Base-by-base conservation (phyloP, 1,140 invertebrate species). In the Drosophila arawakana region DNA sequence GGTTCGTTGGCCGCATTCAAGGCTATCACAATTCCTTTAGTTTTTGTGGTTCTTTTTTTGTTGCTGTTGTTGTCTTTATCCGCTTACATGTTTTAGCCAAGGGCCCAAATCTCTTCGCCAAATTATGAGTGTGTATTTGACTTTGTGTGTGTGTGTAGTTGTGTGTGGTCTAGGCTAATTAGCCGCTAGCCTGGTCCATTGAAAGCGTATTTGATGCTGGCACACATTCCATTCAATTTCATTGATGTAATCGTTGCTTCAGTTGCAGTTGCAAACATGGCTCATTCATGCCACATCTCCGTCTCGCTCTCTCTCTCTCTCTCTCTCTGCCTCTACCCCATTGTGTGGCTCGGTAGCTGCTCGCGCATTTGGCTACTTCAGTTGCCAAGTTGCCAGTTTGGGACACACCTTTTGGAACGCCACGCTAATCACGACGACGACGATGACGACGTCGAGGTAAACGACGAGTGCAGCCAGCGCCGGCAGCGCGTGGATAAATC, bases 401-500 rank as follows among this genome's bases (percentile, higher is more conserved):
- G 84, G 84, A 83, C 84, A 89, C 84, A 89, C 84, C 84, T 89
- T 71, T 84, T 44, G 47, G 70, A 86, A 86, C 83, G 83, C 83
- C 83, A 86, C 83, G 83, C 83, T 86, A 86, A 86, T 86, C 83
- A 86, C 80, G 80, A 83, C 73, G 52, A 58, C 37, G 15, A 72
- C 18, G 15, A 15, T 25, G 25, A 25, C 25, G 25, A 25, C 25
- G 25, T 3, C 25, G 25, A 25, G 25, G 25, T 25, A 25, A 25
- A 25, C 25, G 25, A 30, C 25, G 25, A 30, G 25, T 5, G 73
- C 46, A 57, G 49, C 21, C 62, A 52, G 37, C 65, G 65, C 61
- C 81, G 62, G 46, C 65, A 83, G 84, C 84, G 84, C 80, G 85
- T 89, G 84, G 84, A 89, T 89, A 89, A 89, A 89, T 89, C 84